Conservation (phyloP, 1,140 invertebrate species). For the Notospermus geniculatus region DNA sequence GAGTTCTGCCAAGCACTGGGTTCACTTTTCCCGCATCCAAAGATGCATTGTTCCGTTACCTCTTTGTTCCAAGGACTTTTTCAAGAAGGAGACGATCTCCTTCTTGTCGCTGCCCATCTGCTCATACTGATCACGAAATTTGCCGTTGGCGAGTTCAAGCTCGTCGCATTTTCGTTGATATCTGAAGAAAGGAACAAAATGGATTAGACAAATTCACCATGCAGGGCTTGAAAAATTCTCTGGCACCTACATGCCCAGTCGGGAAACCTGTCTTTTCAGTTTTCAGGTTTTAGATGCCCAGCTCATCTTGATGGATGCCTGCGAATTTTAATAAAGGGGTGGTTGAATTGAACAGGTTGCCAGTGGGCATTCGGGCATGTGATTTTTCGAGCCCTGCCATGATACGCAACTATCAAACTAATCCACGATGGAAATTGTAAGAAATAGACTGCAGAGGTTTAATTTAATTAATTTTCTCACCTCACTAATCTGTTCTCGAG, state of each 20-base stretch:
- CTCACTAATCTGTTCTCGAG: constrained; percentile 58
- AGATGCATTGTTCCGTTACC: constrained; percentile 25
- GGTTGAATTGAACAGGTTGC: no score
- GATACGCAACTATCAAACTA: not conserved
- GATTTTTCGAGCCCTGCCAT: no score
- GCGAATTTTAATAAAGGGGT: no score
- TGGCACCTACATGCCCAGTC: no score
- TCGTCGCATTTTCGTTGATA: constrained; percentile 70
- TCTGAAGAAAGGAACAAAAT: constrained; percentile 41
- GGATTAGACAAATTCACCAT: no score
- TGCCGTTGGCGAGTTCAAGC: constrained; percentile 69
- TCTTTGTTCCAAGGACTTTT: constrained; percentile 67
- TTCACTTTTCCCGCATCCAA: no score
- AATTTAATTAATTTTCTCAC: constrained; percentile 31
- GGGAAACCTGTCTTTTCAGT: no score
- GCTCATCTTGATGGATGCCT: no score
- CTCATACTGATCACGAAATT: constrained; percentile 65
- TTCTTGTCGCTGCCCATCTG: constrained; percentile 76
- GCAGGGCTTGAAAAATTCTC: no score
- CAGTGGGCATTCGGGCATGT: no score
- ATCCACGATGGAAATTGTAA: not conserved
- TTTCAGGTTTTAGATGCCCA: no score
- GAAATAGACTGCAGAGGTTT: not conserved
- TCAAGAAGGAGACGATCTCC: constrained; percentile 78
- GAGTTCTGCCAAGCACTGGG: no score